Evolutionary conservation across 2,888 invertebrate genomes (phyloP), one percentile per base, ranked within the genome.

Genomic region (Pasiphila rectangulata): DNA sequence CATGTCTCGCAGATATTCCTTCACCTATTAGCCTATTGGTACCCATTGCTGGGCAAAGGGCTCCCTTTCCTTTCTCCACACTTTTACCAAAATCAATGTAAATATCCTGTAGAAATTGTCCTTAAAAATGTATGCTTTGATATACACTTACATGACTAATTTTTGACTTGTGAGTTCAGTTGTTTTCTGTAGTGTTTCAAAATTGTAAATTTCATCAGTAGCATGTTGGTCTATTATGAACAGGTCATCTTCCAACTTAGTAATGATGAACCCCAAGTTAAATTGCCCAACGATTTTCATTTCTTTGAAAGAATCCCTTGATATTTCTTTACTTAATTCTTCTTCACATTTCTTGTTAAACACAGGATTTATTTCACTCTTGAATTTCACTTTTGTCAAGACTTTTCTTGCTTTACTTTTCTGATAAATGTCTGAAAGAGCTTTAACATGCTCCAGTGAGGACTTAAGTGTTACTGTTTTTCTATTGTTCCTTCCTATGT

Each of bases 141-240:
- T n/a, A n/a, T n/a, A 4, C 57, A 90, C 92, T 87, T 83, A 95
- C 95, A 93, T 89, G 16, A 98, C 94, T 29, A 99, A 89, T 69
- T 92, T 93, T 79, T 99, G 99, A 65, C 92, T 94, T 50, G 96
- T 93, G 41, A 99, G 83, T 47, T 93, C 92, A 0, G 95, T 96
- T 39, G 92, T 94, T 59, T 90, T 91, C 73, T 97, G 96, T 49
- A 99, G 87, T 51, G 92, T 93, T 85, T 99, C 99, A 84, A 98
- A 99, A 84, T 98, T 98, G 79, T 94, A 98, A 78, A 98, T 99
- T 85, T 99, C 99, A 83, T 99, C 99, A 3, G 96, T 94, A 3
- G 99, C 99, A 89, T 99, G 99, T 82, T 99, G 99, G 85, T 99
- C 99, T 48, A 99, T 93, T 49, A 99, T 98, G 75, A 99, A 99